These are phyloP conservation scores for Cassiopea xamachana DNA, from an alignment of 30 jellyfish, hydroid and myxozoan genomes.

Conservation along the genomic window DNA sequence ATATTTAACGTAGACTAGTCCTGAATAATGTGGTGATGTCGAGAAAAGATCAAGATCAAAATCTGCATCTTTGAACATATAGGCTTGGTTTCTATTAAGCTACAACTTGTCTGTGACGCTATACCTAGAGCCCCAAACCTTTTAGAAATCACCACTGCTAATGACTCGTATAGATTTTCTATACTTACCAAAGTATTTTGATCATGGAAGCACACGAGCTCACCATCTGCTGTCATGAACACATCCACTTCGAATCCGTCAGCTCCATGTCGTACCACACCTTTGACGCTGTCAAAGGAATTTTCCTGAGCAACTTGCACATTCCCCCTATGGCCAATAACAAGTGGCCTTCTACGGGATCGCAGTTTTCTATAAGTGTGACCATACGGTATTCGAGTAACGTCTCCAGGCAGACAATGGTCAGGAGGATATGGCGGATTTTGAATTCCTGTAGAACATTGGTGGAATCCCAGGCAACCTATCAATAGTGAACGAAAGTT, in stretches of 20 bases:
- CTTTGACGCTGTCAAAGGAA: slow-evolving; percentile 65
- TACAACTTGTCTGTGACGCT: no score
- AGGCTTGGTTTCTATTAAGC: no score
- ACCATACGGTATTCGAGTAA: not conserved
- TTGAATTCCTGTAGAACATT: not conserved
- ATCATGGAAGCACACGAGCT: slow-evolving; percentile 86
- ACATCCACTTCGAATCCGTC: slow-evolving; percentile 89
- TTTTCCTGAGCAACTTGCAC: slow-evolving; percentile 72
- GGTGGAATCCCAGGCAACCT: not conserved
- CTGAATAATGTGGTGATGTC: no score
- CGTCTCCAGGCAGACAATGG: not conserved
- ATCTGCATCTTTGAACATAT: no score
- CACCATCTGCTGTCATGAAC: slow-evolving; percentile 69
- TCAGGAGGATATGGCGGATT: not conserved
- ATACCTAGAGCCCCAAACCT: no score
- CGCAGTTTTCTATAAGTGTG: not conserved
- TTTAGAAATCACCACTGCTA: no score
- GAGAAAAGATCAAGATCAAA: no score
- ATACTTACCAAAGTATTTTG: slow-evolving; percentile 69
- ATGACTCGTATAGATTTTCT: no score
- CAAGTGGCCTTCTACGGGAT: slow-evolving; percentile 51
- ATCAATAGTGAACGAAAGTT: not conserved
- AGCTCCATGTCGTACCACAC: slow-evolving; percentile 54
- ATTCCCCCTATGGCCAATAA: slow-evolving; percentile 91
- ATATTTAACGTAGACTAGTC: no score